Base-by-base conservation (phyloP, 2,888 invertebrate genomes). In the Eledona agricola region DNA sequence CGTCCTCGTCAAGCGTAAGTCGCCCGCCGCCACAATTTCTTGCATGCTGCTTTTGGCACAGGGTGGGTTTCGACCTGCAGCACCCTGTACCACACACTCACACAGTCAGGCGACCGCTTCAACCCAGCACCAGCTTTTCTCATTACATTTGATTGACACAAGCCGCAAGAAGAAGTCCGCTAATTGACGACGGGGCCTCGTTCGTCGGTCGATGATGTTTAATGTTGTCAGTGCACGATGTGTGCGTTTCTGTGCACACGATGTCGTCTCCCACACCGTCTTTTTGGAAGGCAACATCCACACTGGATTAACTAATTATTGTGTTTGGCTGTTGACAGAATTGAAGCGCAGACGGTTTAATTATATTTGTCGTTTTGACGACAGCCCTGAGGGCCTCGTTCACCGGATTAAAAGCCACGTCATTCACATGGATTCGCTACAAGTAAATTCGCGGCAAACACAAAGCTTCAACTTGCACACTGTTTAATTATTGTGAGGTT, bases 1-100 rank as follows among this genome's bases (percentile, higher is more conserved):
- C 50, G 32, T 12, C 62, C 34, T 58, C 56, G 42, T 42, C 60
- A 58, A 38, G 59, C 58, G 65, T 65, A 64, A 67, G 66, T 65
- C 29, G 28, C 10, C 29, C 29, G 29, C 22, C 19, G 29, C 29
- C 42, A 42, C 42, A 29, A 42, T 29, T 22, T 13, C 23, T 23
- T 23, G 23, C 25, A 37, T 37, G n/a, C n/a, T n/a, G n/a, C n/a
- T n/a, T n/a, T n/a, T n/a, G n/a, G 47, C 28, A 35, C 37, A 37
- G 47, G 37, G 29, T 35, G 46, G 40, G 26, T 17, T 40, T 35
- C 29, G 46, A 26, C 35, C 35, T 40, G 60, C 60, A 62, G 60
- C 60, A 60, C 60, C 58, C 59, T 58, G 54, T 59, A 54, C 54
- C 28, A 51, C 46, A 54, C 57, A 15, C 11, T n/a, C n/a, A n/a